Evolutionary conservation across 2,888 invertebrate genomes (phyloP).

Genomic region (Drosophila prolongata): DNA sequence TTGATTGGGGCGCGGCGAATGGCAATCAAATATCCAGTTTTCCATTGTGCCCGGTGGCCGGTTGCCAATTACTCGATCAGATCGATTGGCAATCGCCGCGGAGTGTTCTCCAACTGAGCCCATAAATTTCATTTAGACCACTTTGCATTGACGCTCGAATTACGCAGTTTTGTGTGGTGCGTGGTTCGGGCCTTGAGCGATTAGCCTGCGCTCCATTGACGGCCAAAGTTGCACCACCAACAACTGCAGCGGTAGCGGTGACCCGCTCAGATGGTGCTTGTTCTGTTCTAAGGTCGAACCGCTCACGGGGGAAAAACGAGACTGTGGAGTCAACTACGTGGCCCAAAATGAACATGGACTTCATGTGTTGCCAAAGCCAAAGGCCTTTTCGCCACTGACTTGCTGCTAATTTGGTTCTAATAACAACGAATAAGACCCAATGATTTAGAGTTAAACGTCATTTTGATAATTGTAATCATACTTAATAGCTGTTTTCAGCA

Average conservation of each 20-base stretch:
- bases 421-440: not conserved
- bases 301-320: not conserved
- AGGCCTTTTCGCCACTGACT: not conserved
- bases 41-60: constrained; percentile 37
- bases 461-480: not conserved
- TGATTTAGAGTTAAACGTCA: constrained; percentile 5
- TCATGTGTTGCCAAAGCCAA: not conserved
- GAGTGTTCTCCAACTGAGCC: constrained; percentile 29
- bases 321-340: not conserved
- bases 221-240: constrained; percentile 9
- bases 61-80: constrained; percentile 42
- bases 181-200: constrained; percentile 18
- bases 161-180: constrained; percentile 32
- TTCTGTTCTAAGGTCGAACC: constrained; percentile 36
- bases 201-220: constrained; percentile 14
- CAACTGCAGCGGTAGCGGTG: constrained; percentile 26
- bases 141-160: constrained; percentile 38
- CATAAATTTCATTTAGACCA: constrained; percentile 44
- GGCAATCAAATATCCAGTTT: constrained; percentile 14
- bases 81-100: constrained; percentile 39
- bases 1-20: constrained; percentile 23
- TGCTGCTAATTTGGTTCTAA: not conserved
- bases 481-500: not conserved
- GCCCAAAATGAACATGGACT: constrained; percentile 7
- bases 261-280: constrained; percentile 28